A percentile compares a stretch with the other conserved stretches of the same genome.
These are phyloP conservation scores for Zosterops borbonicus DNA, from an alignment of 2,113 vertebrate genomes.

Conservation along the genomic window DNA sequence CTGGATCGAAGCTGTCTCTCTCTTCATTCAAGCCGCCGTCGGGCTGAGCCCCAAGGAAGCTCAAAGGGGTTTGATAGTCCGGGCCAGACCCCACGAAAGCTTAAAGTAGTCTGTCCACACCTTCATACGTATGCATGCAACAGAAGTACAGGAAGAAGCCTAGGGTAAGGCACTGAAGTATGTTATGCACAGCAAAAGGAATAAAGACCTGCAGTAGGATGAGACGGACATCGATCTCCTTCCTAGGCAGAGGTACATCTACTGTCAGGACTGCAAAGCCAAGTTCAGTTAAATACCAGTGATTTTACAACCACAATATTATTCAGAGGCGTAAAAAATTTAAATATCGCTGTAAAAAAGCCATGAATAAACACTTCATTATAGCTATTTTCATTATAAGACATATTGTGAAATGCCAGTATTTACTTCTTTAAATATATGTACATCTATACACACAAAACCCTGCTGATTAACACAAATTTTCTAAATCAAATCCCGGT, in stretches of 20 bases:
- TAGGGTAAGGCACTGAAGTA: neutral
- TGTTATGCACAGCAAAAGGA: neutral
- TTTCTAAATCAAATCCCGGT: neutral
- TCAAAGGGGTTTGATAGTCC: too few species aligned
- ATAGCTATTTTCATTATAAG: neutral
- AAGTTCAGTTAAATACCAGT: neutral
- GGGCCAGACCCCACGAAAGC: too few species aligned
- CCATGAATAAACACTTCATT: rapidly evolving
- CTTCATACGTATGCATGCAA: rapidly evolving
- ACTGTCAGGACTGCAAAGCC: neutral
- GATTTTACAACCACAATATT: neutral
- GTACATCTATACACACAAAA: neutral
- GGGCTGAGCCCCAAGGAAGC: too few species aligned
- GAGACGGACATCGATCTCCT: neutral
- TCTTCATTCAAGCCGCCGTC: too few species aligned
- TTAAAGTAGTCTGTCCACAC: neutral
- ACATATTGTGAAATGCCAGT: neutral
- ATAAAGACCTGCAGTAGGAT: neutral
- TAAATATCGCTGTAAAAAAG: neutral
- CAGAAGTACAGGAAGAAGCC: neutral
- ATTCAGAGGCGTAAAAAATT: neutral
- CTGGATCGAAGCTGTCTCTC: too few species aligned
- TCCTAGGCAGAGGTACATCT: neutral
- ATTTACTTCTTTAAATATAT: neutral
- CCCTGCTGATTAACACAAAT: neutral